Evolutionary conservation across 2,113 vertebrate species (phyloP).

Genomic region (Engraulis encrasicolus): DNA sequence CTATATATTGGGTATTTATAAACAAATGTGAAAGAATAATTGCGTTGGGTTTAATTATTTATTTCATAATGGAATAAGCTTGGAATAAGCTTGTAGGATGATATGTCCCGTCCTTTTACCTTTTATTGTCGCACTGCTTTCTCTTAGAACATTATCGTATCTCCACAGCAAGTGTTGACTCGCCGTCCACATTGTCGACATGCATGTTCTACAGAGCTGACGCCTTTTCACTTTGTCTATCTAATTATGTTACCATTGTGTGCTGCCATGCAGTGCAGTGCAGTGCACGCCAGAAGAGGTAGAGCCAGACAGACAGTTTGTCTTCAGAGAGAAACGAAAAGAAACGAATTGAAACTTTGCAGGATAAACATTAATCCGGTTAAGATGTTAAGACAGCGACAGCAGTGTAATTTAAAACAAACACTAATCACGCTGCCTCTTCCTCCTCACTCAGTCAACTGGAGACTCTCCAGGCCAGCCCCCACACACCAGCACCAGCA

Average conservation of each 20-base stretch:
- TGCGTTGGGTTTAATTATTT: too few relatives aligned
- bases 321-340: too few relatives aligned
- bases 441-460: neutral
- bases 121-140: neutral
- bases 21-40: neutral
- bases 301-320: neutral
- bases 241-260: neutral
- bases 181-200: neutral
- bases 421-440: conserved; percentile 14
- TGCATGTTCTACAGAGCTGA: neutral
- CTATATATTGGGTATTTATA: neutral
- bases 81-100: too few relatives aligned
- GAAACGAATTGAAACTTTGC: neutral
- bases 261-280: too few relatives aligned
- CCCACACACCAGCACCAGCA: neutral
- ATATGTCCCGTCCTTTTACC: neutral
- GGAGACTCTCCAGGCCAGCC: neutral
- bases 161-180: neutral
- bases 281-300: neutral
- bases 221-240: neutral
- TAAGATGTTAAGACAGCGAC: neutral
- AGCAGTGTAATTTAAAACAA: conserved; percentile 15
- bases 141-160: neutral
- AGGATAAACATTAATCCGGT: neutral
- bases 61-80: too few relatives aligned